phyloP scores from a whole-genome alignment of 2,797 vertebrate genomes.

The Helostoma temminkii region DNA sequence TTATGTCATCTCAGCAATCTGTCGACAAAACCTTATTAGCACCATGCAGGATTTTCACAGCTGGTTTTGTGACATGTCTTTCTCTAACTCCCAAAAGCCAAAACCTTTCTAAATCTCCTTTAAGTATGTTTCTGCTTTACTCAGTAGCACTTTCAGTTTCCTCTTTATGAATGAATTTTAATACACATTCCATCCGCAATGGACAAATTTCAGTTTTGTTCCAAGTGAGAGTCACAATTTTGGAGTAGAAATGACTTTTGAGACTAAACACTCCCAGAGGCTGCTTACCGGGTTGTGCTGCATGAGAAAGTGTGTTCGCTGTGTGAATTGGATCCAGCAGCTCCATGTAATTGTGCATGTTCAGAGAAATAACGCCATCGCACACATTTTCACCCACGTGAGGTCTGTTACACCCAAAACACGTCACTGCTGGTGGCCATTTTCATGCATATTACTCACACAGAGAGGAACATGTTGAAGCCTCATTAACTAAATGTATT shows the following conservation, averaged over 20 bases:
- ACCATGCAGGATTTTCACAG: slow-evolving; percentile 34
- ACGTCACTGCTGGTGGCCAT: slow-evolving; percentile 28
- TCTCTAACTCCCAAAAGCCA: slow-evolving; percentile 21
- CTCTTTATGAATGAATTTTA: not conserved
- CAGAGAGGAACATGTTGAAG: slow-evolving; percentile 45
- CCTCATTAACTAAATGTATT: slow-evolving; percentile 71
- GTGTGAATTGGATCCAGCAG: slow-evolving; percentile 35
- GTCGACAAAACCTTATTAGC: slow-evolving; percentile 26
- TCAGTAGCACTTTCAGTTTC: not conserved
- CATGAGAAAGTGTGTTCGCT: slow-evolving; percentile 59
- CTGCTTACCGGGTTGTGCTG: slow-evolving; percentile 40
- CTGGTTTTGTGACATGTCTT: slow-evolving; percentile 53
- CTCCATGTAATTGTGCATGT: slow-evolving; percentile 69
- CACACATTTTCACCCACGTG: slow-evolving; percentile 7
- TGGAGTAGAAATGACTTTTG: slow-evolving; percentile 30
- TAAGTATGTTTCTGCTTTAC: not conserved
- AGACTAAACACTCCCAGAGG: slow-evolving; percentile 42
- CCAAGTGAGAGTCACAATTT: not conserved
- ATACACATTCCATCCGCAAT: slow-evolving; percentile 39
- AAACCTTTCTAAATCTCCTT: not conserved
- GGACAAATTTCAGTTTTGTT: slow-evolving; percentile 17
- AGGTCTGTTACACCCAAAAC: slow-evolving; percentile 27
- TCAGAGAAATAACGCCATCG: slow-evolving; percentile 25
- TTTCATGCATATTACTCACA: slow-evolving; percentile 43
- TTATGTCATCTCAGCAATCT: slow-evolving; percentile 28